A percentile compares a stretch with the other conserved stretches of the same genome.
Evolutionary conservation across 2,113 vertebrate genomes (phyloP).

Genomic region (Pomatostomus ruficeps): DNA sequence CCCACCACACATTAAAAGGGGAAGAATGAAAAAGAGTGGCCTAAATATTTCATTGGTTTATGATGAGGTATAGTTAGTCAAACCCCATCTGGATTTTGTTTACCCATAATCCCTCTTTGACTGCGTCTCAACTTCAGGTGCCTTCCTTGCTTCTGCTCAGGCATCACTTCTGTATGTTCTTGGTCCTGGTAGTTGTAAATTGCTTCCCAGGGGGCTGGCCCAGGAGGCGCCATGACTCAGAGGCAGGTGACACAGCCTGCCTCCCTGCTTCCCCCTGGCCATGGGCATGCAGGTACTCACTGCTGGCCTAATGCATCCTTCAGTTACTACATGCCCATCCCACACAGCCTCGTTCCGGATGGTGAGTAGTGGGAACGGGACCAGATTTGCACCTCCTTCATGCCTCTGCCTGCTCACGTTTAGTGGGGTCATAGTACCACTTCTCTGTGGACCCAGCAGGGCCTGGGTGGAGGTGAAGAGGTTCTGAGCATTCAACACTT

Average conservation of each 20-base stretch:
- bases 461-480: background rate
- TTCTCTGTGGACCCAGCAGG: background rate
- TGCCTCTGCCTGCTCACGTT: background rate
- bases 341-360: background rate
- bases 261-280: background rate
- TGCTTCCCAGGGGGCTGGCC: background rate
- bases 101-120: background rate
- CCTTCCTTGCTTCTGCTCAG: background rate
- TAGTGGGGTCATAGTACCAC: accelerated
- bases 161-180: background rate
- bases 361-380: background rate
- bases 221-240: background rate
- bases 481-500: background rate
- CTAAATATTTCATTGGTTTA: background rate
- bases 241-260: background rate
- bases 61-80: background rate
- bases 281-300: background rate
- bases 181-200: background rate
- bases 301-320: background rate
- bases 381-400: background rate
- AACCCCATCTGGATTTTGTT: background rate
- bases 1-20: background rate
- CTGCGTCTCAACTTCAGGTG: background rate
- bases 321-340: background rate
- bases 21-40: background rate